Base-by-base conservation (phyloP, 2,797 vertebrate genomes). In the Myotis daubentonii region DNA sequence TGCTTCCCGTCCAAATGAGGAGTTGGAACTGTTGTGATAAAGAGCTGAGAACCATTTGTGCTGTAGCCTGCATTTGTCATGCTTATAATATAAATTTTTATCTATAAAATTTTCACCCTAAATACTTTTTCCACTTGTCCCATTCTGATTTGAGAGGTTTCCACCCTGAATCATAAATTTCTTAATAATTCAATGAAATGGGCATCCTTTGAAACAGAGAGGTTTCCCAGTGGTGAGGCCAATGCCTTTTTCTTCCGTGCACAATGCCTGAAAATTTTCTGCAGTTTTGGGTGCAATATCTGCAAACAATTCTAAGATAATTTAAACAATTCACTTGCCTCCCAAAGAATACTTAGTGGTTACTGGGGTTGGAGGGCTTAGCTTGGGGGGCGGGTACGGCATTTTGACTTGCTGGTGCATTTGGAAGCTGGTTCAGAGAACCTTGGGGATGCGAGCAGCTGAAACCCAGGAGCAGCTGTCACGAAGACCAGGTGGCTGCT, bases 31-130 rank as follows among this genome's bases (percentile, higher is more conserved):
- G 99, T 99, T 0, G 99, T 99, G 97, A 99, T 99, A 75, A 99
- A 99, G 98, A 99, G 99, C 97, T 99, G 99, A 1, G 99, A 99
- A 75, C 99, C 99, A 1, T 99, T 99, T 79, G 99, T 99, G 97
- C 99, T 98, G 1, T 98, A 98, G 74, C 99, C 99, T 0, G 99
- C 98, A 0, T 99, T 99, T 80, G 99, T 99, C 99, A 99, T 99
- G 98, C 99, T 99, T n/a, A 99, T 25, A 57, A 57, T 57, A 98
- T 53, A 99, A 98, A 22, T 99, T 99, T 98, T 99, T 99, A 96
- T 99, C 99, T 98, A 99, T 99, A 98, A 99, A 99, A 98, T 99
- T 99, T 97, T 99, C 99, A 94, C 99, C 99, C 36, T 99, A 99
- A 98, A 99, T 99, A 97, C 99, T 99, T 98, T 99, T 99, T 86